Evolutionary conservation across 2,113 vertebrate species (phyloP).

Genomic region (Phaethornis superciliosus): DNA sequence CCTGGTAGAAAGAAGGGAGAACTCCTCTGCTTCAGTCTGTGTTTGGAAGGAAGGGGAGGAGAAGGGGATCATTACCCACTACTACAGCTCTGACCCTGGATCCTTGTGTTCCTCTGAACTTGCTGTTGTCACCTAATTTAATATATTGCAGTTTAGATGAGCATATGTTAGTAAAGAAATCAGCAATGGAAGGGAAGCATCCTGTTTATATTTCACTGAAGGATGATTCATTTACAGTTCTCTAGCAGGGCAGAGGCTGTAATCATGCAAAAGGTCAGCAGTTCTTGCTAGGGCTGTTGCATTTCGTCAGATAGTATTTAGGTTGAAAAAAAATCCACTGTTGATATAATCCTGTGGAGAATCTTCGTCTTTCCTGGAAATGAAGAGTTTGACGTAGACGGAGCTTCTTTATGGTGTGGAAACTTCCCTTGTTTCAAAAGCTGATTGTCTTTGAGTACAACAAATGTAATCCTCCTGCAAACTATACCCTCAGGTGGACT

Average conservation of each 20-base stretch:
- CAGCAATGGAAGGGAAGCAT: conserved; percentile 64
- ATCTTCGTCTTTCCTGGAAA: conserved; percentile 65
- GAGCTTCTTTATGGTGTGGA: conserved; percentile 33
- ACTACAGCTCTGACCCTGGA: background rate
- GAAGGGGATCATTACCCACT: background rate
- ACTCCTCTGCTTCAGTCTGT: background rate
- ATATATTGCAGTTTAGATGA: conserved; percentile 34
- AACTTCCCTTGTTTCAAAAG: background rate
- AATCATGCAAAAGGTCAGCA: conserved; percentile 64
- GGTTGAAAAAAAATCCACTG: conserved; percentile 53
- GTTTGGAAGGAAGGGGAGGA: background rate
- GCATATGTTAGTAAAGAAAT: conserved; percentile 68
- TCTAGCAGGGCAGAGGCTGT: background rate
- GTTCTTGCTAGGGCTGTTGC: conserved; percentile 40
- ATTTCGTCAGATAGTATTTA: conserved; percentile 68
- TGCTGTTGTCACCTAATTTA: conserved; percentile 20
- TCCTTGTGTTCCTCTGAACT: background rate
- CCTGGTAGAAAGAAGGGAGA: background rate
- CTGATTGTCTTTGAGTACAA: background rate
- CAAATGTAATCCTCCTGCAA: background rate
- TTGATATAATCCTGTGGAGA: conserved; percentile 63
- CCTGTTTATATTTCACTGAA: conserved; percentile 74
- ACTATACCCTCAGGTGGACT: background rate
- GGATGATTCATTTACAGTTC: conserved; percentile 24
- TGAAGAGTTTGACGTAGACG: conserved; percentile 70